Evolutionary conservation across 1,140 invertebrate genomes (phyloP).

Genomic region (Babylonia areolata): DNA sequence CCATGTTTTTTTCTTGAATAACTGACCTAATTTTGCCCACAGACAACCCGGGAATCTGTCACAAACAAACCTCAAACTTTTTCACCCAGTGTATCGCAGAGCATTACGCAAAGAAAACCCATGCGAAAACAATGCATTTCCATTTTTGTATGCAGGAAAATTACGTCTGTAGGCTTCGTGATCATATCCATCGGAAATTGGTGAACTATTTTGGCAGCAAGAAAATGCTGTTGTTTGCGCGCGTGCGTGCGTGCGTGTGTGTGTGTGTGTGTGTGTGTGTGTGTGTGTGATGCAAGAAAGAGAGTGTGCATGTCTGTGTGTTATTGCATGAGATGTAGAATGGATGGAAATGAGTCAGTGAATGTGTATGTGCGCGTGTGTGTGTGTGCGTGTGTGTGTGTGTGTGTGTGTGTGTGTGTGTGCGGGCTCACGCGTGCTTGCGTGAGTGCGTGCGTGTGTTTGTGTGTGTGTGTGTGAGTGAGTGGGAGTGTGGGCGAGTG

Average conservation of each 20-base stretch:
- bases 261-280: slow-evolving; percentile 21
- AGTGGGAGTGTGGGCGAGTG: not conserved
- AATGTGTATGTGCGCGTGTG: not conserved
- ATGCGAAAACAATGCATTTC: not conserved
- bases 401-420: slow-evolving; percentile 6
- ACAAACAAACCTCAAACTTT: too few relatives aligned
- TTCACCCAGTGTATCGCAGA: too few relatives aligned
- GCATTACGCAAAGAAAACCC: too few relatives aligned
- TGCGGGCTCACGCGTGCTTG: too few relatives aligned
- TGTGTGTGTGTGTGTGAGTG: too few relatives aligned
- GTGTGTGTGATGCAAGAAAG: not conserved
- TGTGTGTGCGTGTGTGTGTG: not conserved
- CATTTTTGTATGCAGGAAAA: not conserved
- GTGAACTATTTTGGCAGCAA: too few relatives aligned
- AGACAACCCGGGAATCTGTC: too few relatives aligned
- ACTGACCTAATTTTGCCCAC: too few relatives aligned
- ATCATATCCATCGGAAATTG: too few relatives aligned
- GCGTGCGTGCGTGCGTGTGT: not conserved
- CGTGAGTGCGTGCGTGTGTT: too few relatives aligned
- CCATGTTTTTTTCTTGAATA: too few relatives aligned
- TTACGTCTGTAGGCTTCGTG: not conserved
- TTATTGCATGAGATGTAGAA: not conserved
- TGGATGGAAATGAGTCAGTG: not conserved
- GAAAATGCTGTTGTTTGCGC: too few relatives aligned
- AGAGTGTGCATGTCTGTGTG: slow-evolving; percentile 1